Percentiles rank a stretch among this genome's conserved stretches.
phyloP scores from a whole-genome alignment of 2,888 invertebrate species.

The Fragum whitleyi region DNA sequence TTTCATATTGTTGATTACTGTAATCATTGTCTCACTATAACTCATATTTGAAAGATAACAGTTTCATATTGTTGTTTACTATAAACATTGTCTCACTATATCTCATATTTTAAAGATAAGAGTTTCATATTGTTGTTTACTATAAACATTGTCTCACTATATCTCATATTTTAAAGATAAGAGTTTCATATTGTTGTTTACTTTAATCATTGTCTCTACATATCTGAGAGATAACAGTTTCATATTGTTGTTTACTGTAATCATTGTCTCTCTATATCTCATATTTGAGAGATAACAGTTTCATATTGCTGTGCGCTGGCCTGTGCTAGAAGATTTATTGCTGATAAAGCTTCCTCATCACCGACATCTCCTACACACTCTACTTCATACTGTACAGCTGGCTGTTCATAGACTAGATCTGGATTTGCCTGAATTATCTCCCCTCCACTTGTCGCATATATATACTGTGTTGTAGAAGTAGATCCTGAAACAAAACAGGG shows the following conservation, averaged over 20 bases:
- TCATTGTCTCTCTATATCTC: background rate
- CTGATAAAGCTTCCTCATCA: slow-evolving; percentile 63
- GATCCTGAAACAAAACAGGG: background rate
- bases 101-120: slow-evolving; percentile 60
- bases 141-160: too few relatives aligned
- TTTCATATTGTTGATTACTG: slow-evolving; percentile 66
- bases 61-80: slow-evolving; percentile 65
- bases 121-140: slow-evolving; percentile 64
- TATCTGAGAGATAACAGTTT: too few relatives aligned
- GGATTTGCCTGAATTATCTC: slow-evolving; percentile 58
- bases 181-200: too few relatives aligned
- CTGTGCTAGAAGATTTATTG: slow-evolving; percentile 63
- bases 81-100: too few relatives aligned
- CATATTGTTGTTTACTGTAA: too few relatives aligned
- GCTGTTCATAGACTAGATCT: slow-evolving; percentile 62
- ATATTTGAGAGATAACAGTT: slow-evolving; percentile 64
- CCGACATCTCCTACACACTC: slow-evolving; percentile 66
- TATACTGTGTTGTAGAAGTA: slow-evolving; percentile 33
- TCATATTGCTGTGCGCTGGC: slow-evolving; percentile 66
- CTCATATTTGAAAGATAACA: slow-evolving; percentile 61
- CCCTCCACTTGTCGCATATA: slow-evolving; percentile 49
- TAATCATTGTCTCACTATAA: too few relatives aligned
- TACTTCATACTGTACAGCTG: slow-evolving; percentile 66
- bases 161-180: too few relatives aligned
- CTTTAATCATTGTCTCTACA: too few relatives aligned